A percentile compares a stretch with the other conserved stretches of the same genome.
These are phyloP conservation scores for Ophthalmolycus amberensis DNA, from an alignment of 2,113 vertebrate species.

Conservation along the genomic window DNA sequence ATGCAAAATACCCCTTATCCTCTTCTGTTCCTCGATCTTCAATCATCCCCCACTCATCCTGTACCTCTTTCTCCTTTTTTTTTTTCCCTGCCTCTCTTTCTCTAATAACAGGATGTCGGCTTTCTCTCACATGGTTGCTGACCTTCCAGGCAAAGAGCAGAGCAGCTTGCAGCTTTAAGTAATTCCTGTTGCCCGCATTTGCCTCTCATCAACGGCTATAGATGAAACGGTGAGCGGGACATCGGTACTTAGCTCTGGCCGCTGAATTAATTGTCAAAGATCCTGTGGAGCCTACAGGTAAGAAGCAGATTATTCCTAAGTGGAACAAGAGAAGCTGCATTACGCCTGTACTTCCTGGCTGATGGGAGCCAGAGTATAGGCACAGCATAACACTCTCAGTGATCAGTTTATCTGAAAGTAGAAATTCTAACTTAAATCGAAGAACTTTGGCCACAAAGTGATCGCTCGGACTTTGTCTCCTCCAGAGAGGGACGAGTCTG, in stretches of 20 bases:
- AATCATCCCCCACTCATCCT: conserved; percentile 46
- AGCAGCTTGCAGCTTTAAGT: conserved; percentile 55
- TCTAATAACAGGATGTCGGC: conserved; percentile 69
- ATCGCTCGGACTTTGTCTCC: neutral
- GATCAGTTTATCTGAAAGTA: neutral
- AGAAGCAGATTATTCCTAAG: conserved; percentile 33
- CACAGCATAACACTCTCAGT: neutral
- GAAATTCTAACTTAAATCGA: neutral
- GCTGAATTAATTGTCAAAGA: conserved; percentile 40
- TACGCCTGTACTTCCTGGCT: neutral
- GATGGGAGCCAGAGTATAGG: conserved; percentile 19
- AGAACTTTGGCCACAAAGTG: neutral
- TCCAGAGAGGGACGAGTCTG: neutral
- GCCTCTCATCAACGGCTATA: conserved; percentile 41
- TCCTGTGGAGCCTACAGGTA: conserved; percentile 12
- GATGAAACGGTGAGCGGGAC: conserved; percentile 34
- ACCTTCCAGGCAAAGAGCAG: conserved; percentile 54
- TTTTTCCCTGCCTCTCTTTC: conserved; percentile 13
- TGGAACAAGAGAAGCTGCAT: conserved; percentile 47
- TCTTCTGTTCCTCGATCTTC: conserved; percentile 61
- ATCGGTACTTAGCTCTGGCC: conserved; percentile 13
- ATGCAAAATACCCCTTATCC: conserved; percentile 53
- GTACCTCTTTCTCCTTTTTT: conserved; percentile 22
- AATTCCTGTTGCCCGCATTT: conserved; percentile 49
- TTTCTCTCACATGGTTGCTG: conserved; percentile 55